Conservation (phyloP, 2,797 vertebrate genomes). For the Halcyon leucocephala region DNA sequence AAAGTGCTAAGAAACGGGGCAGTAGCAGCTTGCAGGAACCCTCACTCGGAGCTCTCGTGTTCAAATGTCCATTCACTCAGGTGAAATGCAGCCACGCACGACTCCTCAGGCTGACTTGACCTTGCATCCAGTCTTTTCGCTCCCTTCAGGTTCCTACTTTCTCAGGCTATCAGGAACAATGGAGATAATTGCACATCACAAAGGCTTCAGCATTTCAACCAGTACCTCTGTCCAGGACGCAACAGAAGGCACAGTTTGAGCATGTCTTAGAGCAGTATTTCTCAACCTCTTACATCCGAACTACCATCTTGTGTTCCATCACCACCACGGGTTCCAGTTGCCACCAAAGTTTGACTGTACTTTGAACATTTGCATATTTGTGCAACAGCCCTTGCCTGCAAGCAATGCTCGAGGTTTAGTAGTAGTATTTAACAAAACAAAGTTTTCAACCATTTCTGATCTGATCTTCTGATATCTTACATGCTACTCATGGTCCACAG, state of each 20-base stretch:
- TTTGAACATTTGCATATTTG: neutral
- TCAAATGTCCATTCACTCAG: rapidly evolving
- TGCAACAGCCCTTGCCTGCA: neutral
- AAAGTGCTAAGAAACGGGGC: neutral
- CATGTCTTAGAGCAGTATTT: neutral
- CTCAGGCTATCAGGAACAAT: neutral
- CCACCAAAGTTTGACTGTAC: neutral
- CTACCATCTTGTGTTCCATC: neutral
- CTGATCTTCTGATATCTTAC: neutral
- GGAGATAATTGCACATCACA: neutral
- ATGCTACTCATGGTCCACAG: neutral
- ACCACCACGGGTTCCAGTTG: neutral
- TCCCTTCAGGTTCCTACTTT: neutral
- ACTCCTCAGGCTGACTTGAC: neutral
- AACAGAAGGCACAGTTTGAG: neutral
- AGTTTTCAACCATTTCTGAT: neutral
- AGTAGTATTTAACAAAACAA: neutral
- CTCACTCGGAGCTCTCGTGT: neutral
- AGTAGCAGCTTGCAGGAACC: neutral
- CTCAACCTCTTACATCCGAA: neutral
- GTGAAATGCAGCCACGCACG: neutral
- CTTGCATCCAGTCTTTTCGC: neutral
- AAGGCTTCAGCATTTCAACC: neutral
- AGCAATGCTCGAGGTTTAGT: neutral
- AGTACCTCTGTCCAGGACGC: neutral